Conservation (phyloP, 2,888 invertebrate species). For the Noctua janthe region DNA sequence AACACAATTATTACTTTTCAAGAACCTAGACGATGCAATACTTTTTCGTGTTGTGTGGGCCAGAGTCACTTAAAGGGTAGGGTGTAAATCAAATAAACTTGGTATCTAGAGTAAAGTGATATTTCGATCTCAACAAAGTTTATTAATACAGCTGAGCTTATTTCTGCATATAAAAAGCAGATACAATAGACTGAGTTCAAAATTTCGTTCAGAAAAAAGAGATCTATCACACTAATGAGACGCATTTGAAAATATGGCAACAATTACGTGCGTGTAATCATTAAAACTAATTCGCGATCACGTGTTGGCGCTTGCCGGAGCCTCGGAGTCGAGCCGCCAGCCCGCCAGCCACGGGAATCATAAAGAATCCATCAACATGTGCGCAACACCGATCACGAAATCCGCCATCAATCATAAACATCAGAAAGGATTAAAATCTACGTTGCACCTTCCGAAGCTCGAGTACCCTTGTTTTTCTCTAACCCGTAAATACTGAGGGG, state of each 20-base stretch:
- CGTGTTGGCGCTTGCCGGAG: constrained; percentile 41
- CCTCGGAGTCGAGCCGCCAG: constrained; percentile 33
- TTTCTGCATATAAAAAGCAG: background rate
- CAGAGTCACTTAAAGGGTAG: constrained; percentile 6
- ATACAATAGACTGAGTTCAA: constrained; percentile 14
- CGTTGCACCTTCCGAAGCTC: constrained; percentile 90
- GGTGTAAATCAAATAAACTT: background rate
- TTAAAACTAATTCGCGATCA: constrained; percentile 72
- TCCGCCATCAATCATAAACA: constrained; percentile 91
- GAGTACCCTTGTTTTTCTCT: constrained; percentile 91
- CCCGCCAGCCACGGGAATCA: constrained; percentile 74
- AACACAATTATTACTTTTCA: constrained; percentile 56
- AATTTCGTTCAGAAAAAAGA: constrained; percentile 33
- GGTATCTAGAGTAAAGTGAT: background rate
- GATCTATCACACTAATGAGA: constrained; percentile 48
- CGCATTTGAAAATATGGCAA: constrained; percentile 47
- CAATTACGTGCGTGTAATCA: constrained; percentile 71
- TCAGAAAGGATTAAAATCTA: constrained; percentile 91
- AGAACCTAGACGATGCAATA: constrained; percentile 53
- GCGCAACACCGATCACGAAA: constrained; percentile 87
- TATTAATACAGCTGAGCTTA: background rate
- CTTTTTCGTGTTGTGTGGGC: constrained; percentile 72
- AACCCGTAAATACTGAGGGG: constrained; percentile 91
- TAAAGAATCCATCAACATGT: constrained; percentile 89
- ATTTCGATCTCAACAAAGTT: background rate